These are phyloP conservation scores for Sminthurinus aureus DNA, from an alignment of 2,888 invertebrate genomes.

Conservation along the genomic window DNA sequence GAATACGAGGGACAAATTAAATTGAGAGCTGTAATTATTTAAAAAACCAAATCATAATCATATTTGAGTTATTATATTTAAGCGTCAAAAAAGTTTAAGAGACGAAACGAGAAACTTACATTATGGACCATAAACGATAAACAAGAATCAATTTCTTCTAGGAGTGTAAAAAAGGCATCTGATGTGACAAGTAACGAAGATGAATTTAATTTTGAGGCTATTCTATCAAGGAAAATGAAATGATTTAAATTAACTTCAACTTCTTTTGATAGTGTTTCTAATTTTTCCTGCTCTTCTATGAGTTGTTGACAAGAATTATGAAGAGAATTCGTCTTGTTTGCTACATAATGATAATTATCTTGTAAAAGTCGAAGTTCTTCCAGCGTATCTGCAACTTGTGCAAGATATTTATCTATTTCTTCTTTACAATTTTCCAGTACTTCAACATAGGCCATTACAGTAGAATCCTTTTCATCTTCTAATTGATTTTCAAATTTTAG, in stretches of 20 bases:
- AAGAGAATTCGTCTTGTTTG: conserved; percentile 89
- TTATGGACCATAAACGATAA: conserved; percentile 83
- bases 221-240: conserved; percentile 83
- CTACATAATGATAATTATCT: conserved; percentile 83
- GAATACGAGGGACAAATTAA: not conserved
- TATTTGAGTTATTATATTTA: not conserved
- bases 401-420: conserved; percentile 74
- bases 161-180: conserved; percentile 80
- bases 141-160: conserved; percentile 86
- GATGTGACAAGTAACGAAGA: conserved; percentile 83
- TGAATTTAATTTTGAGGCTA: conserved; percentile 81
- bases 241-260: conserved; percentile 82
- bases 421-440: conserved; percentile 73
- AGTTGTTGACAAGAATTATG: conserved; percentile 92
- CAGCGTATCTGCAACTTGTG: conserved; percentile 72
- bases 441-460: conserved; percentile 75
- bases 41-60: not conserved
- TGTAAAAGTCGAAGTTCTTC: conserved; percentile 76
- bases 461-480: conserved; percentile 73
- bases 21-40: not conserved
- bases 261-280: conserved; percentile 80
- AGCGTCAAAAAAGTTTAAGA: not conserved
- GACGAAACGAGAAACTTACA: conserved; percentile 67
- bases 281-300: conserved; percentile 80
- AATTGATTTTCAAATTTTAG: conserved; percentile 75